A percentile compares a stretch with the other conserved stretches of the same genome.
These are phyloP conservation scores for Darevskia nairensis DNA, from an alignment of 2,797 vertebrate species.

Conservation along the genomic window DNA sequence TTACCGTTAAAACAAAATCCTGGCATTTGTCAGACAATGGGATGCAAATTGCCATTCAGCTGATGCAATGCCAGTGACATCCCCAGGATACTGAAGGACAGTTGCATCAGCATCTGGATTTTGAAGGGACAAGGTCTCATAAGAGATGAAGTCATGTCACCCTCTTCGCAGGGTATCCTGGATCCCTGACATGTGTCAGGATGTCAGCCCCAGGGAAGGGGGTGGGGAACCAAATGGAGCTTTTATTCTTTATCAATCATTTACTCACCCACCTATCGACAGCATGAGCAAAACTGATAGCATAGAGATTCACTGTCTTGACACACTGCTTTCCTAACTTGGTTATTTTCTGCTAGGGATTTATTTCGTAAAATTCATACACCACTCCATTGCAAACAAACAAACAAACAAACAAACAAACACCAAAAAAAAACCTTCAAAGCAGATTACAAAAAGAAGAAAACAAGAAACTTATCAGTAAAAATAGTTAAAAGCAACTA, in stretches of 20 bases:
- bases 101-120: background rate
- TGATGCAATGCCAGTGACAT: background rate
- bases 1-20: no score
- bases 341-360: no score
- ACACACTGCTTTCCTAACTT: no score
- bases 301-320: no score
- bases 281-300: background rate
- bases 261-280: background rate
- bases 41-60: accelerated
- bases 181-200: background rate
- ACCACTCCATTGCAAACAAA: no score
- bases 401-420: no score
- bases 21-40: accelerated
- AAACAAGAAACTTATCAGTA: no score
- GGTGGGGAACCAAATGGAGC: background rate
- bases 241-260: background rate
- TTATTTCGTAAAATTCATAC: no score
- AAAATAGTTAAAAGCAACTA: no score
- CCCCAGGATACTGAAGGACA: accelerated
- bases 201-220: background rate
- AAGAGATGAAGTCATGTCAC: conserved; percentile 20
- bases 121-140: accelerated
- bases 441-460: no score
- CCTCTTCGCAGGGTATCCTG: background rate
- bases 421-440: no score